These are phyloP conservation scores for Heliconius nattereri DNA, from an alignment of 1,140 invertebrate species.

Conservation along the genomic window DNA sequence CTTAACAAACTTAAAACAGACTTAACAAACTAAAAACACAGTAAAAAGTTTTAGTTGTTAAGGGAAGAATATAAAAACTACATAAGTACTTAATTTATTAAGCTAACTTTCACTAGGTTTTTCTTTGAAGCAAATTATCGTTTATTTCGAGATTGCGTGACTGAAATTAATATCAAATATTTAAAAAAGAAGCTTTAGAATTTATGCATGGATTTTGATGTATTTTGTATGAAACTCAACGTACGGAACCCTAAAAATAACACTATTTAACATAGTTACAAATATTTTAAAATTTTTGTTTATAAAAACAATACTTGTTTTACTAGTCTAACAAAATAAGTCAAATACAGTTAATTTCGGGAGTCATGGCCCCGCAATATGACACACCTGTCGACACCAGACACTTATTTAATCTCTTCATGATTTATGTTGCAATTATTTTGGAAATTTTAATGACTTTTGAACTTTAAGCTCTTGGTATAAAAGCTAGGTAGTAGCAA, in stretches of 20 bases:
- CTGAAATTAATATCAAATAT: no score
- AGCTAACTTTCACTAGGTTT: background rate
- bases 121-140: background rate
- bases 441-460: constrained; percentile 29
- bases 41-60: background rate
- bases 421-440: constrained; percentile 59
- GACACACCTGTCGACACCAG: constrained; percentile 56
- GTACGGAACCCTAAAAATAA: no score
- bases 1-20: background rate
- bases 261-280: no score
- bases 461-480: constrained; percentile 28
- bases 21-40: no score
- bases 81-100: background rate
- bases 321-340: background rate
- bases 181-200: no score
- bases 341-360: constrained; percentile 47
- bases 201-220: no score
- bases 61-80: background rate
- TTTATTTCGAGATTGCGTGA: no score
- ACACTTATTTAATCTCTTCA: constrained; percentile 57
- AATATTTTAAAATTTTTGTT: no score
- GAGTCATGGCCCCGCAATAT: constrained; percentile 46
- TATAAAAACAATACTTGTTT: no score
- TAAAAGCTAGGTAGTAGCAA: background rate
- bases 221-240: no score